Base-by-base conservation (phyloP, 2,113 vertebrate species). In the Ornithorhynchus anatinus region DNA sequence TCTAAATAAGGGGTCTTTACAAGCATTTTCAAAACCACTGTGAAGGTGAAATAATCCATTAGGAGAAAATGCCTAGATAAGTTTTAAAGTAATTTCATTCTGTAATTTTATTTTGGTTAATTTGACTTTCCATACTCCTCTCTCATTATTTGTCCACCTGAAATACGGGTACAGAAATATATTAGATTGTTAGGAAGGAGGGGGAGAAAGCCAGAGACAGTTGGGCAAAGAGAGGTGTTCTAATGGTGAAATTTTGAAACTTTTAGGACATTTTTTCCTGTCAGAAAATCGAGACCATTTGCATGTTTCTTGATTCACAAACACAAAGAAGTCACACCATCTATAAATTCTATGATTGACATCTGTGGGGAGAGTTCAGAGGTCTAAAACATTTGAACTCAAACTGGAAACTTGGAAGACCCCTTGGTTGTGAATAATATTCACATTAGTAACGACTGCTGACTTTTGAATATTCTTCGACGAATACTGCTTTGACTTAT, bases 71-170 rank as follows among this genome's bases (percentile, higher is more conserved):
- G 35, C 40, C 56, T 72, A 63, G 3, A 53, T 44, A 22, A 57
- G 39, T 36, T 70, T 65, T 20, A 72, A 83, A 73, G 31, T 81
- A 73, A 86, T 67, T 66, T 42, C 37, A 63, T 73, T 53, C 14
- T 19, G 33, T 23, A n/a, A 31, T 76, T 68, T 66, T 44, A 32
- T 43, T 58, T 31, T 50, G 6, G 37, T 61, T 77, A 68, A 75
- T 59, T 35, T 65, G 19, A 62, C 53, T 61, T 79, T 52, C 31
- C 22, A 50, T 37, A 36, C 12, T 59, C 33, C 68, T 45, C 15
- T 50, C 6, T 38, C 48, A 5, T 20, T 43, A 19, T 27, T 37
- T 29, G 9, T 60, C 45, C 9, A 40, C 54, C 45, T 38, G 25
- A 75, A 68, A 68, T 54, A 27, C 13, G 45, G 52, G 25, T 13